Evolutionary conservation across 2,113 vertebrate genomes (phyloP), one percentile per base, ranked within the genome.

Genomic region (Mesembrinibis cayennensis): DNA sequence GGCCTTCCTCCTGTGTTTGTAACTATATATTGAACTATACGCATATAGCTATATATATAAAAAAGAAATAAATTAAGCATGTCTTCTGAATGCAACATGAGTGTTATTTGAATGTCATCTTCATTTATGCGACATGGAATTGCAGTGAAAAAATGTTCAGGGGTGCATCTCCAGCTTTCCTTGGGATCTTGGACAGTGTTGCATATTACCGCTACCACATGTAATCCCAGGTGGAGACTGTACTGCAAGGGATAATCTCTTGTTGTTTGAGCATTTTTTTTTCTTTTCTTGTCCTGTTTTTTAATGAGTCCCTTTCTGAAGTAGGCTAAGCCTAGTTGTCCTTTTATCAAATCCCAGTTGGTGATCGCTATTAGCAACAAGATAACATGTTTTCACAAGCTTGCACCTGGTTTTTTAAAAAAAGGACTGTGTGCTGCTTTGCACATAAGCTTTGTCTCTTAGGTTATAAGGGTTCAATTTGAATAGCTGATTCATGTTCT

Each of bases 341-440:
- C 84, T 97, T 97, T 97, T 84, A 95, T 94, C 91, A 96, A 94
- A 83, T 97, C 96, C 90, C 93, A 81, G 85, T 78, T 96, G 90
- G 81, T 84, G 88, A 97, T 94, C 29, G 53, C 82, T 97, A 86
- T 95, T 96, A 96, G 93, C 90, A 94, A 81, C 91, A 82, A 69
- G 59, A 53, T 96, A 73, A 91, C 85, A 66, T 47, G 1, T 97
- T 96, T 96, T 94, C 94, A 92, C 63, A 91, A 90, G 90, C 82
- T 93, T 92, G 77, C 71, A 96, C 94, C 93, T 97, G 93, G 2
- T 86, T 89, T 89, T n/a, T 40, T 50, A 85, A 90, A 85, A 90
- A 76, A 38, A 5, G 73, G 44, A 2, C 11, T 13, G 23, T 74
- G 38, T 82, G n/a, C 65, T 88, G 82, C 89, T 91, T 83, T 70